A percentile compares a stretch with the other conserved stretches of the same genome.
Evolutionary conservation across 2,113 vertebrate genomes (phyloP).

Genomic region (Rattus norvegicus): DNA sequence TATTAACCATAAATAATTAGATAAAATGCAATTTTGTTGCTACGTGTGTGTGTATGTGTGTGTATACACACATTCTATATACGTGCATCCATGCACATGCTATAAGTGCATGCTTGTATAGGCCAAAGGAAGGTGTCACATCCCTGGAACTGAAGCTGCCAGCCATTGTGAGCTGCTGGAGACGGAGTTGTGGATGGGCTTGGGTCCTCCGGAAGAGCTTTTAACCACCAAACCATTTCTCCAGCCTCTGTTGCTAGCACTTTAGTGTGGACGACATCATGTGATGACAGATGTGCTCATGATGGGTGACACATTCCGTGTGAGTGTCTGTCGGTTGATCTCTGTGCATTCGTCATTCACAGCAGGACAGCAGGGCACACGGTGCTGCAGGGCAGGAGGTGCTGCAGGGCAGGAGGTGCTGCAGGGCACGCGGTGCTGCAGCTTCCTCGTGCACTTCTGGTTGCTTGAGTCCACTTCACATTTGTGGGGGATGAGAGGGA

Average conservation of each 20-base stretch:
- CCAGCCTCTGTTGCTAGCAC: not conserved
- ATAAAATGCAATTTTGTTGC: not conserved
- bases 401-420: not conserved
- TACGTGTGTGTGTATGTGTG: not conserved
- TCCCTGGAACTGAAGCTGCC: not conserved
- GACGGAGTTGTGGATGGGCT: not conserved
- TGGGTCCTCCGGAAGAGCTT: not conserved
- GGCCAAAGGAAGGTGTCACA: not conserved
- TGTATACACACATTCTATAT: not conserved
- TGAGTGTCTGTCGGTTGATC: not conserved
- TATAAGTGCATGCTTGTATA: not conserved
- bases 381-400: not conserved
- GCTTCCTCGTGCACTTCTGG: not conserved
- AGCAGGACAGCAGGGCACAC: not conserved
- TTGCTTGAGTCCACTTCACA: not conserved
- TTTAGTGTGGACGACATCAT: not conserved
- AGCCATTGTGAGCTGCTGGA: not conserved
- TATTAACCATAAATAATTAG: conserved; percentile 34
- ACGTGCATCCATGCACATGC: not conserved
- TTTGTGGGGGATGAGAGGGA: conserved; percentile 1
- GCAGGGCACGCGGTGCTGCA: not conserved
- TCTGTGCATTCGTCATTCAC: not conserved
- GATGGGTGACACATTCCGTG: not conserved
- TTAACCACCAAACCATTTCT: not conserved
- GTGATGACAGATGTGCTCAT: not conserved